Percentiles rank a stretch among this genome's conserved stretches.
Conservation (phyloP, 2,797 vertebrate genomes). For the Microctenopoma stevenorrisi region DNA sequence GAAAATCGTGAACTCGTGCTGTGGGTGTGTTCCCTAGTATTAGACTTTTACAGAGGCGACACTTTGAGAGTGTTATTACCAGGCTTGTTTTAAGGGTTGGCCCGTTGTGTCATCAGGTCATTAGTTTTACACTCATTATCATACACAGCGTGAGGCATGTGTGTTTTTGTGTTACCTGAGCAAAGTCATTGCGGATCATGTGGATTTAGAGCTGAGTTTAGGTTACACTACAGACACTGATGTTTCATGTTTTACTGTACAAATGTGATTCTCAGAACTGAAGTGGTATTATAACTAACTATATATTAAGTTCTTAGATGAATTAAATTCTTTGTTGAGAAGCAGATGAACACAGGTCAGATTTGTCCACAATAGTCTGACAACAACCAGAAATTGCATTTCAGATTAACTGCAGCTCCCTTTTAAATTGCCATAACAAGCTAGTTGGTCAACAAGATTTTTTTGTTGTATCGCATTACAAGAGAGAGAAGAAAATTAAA, state of each 20-base stretch:
- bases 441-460: conserved; percentile 32
- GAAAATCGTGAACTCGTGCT: background rate
- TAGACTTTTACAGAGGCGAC: conserved; percentile 21
- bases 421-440: conserved; percentile 26
- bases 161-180: conserved; percentile 37
- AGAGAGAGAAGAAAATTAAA: conserved; percentile 10
- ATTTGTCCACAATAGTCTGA: conserved; percentile 14
- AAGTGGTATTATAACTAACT: background rate
- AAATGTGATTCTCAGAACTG: background rate
- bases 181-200: conserved; percentile 3
- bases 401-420: conserved; percentile 10
- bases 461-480: conserved; percentile 30
- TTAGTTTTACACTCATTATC: conserved; percentile 46
- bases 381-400: conserved; percentile 19
- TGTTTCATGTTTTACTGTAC: conserved; percentile 9
- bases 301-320: conserved; percentile 21
- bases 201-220: conserved; percentile 30
- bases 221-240: background rate
- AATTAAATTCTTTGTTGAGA: conserved; percentile 2
- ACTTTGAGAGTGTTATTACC: conserved; percentile 46
- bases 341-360: conserved; percentile 10
- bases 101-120: conserved; percentile 53
- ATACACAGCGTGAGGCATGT: conserved; percentile 49
- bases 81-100: conserved; percentile 67
- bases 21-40: conserved; percentile 2